phyloP scores from a whole-genome alignment of 2,888 invertebrate genomes.

The Polyommatus icarus region DNA sequence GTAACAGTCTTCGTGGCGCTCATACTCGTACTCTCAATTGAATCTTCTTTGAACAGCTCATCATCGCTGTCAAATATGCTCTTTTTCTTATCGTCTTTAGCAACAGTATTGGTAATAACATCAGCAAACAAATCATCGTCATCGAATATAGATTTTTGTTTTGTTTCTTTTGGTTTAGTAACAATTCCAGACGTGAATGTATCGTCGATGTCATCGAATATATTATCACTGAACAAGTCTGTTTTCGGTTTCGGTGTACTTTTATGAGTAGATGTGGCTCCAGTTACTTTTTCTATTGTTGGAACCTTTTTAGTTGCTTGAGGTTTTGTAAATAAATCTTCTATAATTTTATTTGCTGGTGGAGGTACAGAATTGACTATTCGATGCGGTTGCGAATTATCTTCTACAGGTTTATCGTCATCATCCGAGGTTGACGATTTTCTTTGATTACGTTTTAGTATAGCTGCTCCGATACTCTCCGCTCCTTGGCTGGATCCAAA shows the following conservation, averaged over 20 bases:
- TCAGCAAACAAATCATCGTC: constrained; percentile 66
- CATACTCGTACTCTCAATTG: constrained; percentile 13
- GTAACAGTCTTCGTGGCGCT: constrained; percentile 4
- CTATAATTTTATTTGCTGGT: constrained; percentile 50
- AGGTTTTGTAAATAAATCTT: constrained; percentile 64
- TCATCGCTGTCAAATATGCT: constrained; percentile 57
- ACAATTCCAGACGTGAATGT: constrained; percentile 61
- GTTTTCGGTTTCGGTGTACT: constrained; percentile 47
- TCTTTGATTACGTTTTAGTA: constrained; percentile 60
- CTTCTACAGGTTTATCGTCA: constrained; percentile 46
- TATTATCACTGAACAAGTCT: constrained; percentile 65
- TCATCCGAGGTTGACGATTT: constrained; percentile 59
- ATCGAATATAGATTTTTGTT: constrained; percentile 60
- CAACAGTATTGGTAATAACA: constrained; percentile 45
- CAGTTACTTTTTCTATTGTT: constrained; percentile 38
- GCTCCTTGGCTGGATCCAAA: constrained; percentile 71
- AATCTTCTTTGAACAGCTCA: constrained; percentile 40
- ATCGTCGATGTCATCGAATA: constrained; percentile 74
- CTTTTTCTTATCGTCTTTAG: constrained; percentile 39
- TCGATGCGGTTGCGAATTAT: constrained; percentile 35
- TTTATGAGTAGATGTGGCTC: constrained; percentile 39
- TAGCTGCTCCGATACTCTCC: constrained; percentile 68
- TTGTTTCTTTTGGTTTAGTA: constrained; percentile 44
- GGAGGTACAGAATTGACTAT: not conserved
- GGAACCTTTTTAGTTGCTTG: constrained; percentile 41